Conservation (phyloP, 2,888 invertebrate species). For the Hirtodrosophila histrioides region DNA sequence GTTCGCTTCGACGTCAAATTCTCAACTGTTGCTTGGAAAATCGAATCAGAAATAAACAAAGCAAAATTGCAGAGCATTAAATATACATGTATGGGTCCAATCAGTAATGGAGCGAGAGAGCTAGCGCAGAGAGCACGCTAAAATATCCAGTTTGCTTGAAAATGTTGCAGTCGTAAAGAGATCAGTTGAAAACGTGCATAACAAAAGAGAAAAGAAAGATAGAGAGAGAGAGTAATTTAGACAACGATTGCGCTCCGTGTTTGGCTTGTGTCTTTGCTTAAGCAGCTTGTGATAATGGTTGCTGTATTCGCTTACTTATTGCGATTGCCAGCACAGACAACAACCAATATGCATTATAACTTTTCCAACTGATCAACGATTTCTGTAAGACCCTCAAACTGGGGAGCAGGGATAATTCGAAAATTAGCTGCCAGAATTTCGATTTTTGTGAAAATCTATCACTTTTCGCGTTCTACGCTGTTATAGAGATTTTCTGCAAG, state of each 20-base stretch:
- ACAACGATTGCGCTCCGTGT: constrained; percentile 17
- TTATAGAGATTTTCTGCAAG: too few species aligned
- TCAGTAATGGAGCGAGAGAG: too few species aligned
- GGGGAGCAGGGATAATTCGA: too few species aligned
- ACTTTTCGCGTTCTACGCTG: too few species aligned
- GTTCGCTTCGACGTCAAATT: constrained; percentile 51
- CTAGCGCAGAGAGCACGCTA: too few species aligned
- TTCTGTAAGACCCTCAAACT: too few species aligned
- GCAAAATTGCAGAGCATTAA: constrained; percentile 44
- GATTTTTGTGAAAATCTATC: too few species aligned
- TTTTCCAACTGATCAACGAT: too few species aligned
- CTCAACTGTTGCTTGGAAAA: constrained; percentile 63
- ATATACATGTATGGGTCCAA: background rate
- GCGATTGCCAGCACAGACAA: background rate
- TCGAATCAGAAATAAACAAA: constrained; percentile 67
- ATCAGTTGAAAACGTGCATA: background rate
- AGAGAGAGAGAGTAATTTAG: background rate
- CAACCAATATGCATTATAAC: background rate
- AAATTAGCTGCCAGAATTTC: too few species aligned
- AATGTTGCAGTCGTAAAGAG: background rate
- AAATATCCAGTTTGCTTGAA: too few species aligned
- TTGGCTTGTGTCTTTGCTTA: constrained; percentile 24
- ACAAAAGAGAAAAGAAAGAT: background rate
- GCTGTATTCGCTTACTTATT: background rate
- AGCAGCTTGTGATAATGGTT: background rate